Evolutionary conservation across 2,113 vertebrate species (phyloP).

Genomic region (Amphilophus citrinellus): DNA sequence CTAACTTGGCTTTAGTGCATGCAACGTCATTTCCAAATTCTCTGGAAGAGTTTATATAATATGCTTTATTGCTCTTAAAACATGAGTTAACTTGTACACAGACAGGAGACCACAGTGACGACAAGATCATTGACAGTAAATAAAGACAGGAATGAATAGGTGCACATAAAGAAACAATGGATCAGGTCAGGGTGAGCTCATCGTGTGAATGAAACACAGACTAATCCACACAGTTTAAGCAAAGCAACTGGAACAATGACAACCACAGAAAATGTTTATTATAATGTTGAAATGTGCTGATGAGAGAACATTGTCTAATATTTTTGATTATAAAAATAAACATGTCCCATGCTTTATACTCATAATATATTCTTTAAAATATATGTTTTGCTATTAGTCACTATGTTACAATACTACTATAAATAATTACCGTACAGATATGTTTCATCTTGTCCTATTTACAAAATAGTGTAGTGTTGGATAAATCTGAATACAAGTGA

Average conservation of each 20-base stretch:
- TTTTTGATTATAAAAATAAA: slow-evolving; percentile 85
- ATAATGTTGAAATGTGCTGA: slow-evolving; percentile 61
- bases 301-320: slow-evolving; percentile 63
- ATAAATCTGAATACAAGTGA: slow-evolving; percentile 71
- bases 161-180: slow-evolving; percentile 71
- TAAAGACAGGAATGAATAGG: slow-evolving; percentile 73
- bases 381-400: slow-evolving; percentile 81
- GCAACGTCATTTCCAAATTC: slow-evolving; percentile 65
- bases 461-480: slow-evolving; percentile 75
- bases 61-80: slow-evolving; percentile 86
- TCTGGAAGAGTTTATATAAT: slow-evolving; percentile 72
- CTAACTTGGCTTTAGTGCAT: slow-evolving; percentile 24
- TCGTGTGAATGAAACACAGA: slow-evolving; percentile 75
- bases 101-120: slow-evolving; percentile 81
- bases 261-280: slow-evolving; percentile 70
- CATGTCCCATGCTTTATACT: slow-evolving; percentile 82
- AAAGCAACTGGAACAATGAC: slow-evolving; percentile 73
- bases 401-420: slow-evolving; percentile 82
- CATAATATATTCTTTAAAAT: slow-evolving; percentile 81
- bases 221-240: slow-evolving; percentile 70
- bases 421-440: slow-evolving; percentile 77
- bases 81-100: slow-evolving; percentile 82
- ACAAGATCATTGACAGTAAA: slow-evolving; percentile 78
- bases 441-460: slow-evolving; percentile 68
- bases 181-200: slow-evolving; percentile 50